These are phyloP conservation scores for Drosophila guanche DNA, from an alignment of 1,140 invertebrate species.

Conservation along the genomic window DNA sequence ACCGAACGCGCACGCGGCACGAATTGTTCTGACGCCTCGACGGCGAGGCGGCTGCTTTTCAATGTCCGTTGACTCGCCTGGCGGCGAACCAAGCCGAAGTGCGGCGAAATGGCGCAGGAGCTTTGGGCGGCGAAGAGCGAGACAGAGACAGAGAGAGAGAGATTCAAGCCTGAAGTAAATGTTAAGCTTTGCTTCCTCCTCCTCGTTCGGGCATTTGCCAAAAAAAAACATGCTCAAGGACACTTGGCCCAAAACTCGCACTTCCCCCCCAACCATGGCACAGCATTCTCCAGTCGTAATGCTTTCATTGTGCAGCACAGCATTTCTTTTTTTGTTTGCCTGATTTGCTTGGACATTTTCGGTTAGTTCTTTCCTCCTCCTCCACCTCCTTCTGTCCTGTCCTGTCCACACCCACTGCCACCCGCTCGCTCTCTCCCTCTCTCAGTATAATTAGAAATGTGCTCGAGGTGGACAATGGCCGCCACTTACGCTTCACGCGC, in stretches of 20 bases:
- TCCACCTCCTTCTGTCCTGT: background rate
- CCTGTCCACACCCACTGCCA: background rate
- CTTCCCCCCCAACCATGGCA: constrained; percentile 2
- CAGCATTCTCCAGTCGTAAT: constrained; percentile 51
- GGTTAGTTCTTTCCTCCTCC: constrained; percentile 41
- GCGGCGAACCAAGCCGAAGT: constrained; percentile 38
- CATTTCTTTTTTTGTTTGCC: constrained; percentile 65
- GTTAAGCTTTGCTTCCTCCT: constrained; percentile 62
- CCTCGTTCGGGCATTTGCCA: constrained; percentile 54
- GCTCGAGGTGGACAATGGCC: constrained; percentile 45
- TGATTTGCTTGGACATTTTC: constrained; percentile 73
- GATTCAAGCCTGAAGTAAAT: constrained; percentile 71
- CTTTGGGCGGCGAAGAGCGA: constrained; percentile 39
- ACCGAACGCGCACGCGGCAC: constrained; percentile 78
- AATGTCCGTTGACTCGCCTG: constrained; percentile 19
- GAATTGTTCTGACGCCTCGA: constrained; percentile 67
- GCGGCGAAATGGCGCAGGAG: constrained; percentile 41
- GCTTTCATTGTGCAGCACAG: constrained; percentile 71
- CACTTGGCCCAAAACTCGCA: constrained; percentile 51
- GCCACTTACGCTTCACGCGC: constrained; percentile 71
- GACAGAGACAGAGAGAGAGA: background rate
- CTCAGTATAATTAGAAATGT: constrained; percentile 63
- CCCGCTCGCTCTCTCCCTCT: too few relatives aligned
- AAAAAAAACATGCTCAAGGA: constrained; percentile 76
- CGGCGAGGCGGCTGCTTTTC: constrained; percentile 57